A percentile compares a stretch with the other conserved stretches of the same genome.
Evolutionary conservation across 2,113 vertebrate genomes (phyloP).

Genomic region (Ellobius talpinus): DNA sequence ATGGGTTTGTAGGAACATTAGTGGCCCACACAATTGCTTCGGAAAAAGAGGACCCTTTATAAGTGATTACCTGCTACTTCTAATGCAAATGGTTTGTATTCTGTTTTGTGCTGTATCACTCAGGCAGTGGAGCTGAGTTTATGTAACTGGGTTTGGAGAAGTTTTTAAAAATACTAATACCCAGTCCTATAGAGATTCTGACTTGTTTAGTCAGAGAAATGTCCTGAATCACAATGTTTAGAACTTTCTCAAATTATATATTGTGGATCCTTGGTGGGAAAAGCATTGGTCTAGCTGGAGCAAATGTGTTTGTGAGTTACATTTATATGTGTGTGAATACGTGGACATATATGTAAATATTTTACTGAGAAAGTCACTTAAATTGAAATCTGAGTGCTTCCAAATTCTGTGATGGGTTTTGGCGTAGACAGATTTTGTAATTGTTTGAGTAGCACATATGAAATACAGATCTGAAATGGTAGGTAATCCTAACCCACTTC

Average conservation of each 20-base stretch:
- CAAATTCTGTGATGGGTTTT: not conserved
- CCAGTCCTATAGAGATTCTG: not conserved
- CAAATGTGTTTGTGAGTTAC: not conserved
- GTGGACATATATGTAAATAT: not conserved
- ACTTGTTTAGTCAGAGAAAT: not conserved
- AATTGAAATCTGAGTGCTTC: not conserved
- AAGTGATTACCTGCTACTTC: not conserved
- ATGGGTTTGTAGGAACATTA: conserved; percentile 59
- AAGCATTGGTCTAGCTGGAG: not conserved
- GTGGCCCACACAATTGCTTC: not conserved
- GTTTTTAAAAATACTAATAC: not conserved
- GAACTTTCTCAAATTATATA: not conserved
- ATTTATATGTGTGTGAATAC: not conserved
- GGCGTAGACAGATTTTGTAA: not conserved
- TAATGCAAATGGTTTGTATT: conserved; percentile 40
- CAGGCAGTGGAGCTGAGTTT: not conserved
- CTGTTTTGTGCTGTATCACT: not conserved
- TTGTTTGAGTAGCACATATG: not conserved
- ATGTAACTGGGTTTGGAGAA: not conserved
- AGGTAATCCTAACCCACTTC: not conserved
- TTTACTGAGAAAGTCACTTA: not conserved
- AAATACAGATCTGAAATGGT: not conserved
- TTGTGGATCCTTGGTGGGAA: not conserved
- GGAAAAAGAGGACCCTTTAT: conserved; percentile 15
- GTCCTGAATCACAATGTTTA: not conserved